Evolutionary conservation across 2,888 invertebrate genomes (phyloP).

Genomic region (Tridacna crocea): DNA sequence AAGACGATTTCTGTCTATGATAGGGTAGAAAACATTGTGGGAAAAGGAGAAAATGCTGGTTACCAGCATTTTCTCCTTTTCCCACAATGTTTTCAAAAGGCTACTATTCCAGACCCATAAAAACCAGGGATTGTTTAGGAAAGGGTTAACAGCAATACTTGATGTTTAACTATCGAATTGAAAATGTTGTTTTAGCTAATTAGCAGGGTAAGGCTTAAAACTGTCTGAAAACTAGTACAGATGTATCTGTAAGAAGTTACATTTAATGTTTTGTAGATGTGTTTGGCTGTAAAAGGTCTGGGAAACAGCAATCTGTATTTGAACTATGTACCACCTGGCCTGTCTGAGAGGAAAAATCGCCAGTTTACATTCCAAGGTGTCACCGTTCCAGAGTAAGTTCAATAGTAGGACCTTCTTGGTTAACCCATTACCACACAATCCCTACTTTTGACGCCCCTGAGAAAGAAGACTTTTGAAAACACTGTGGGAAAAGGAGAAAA

Average conservation of each 20-base stretch:
- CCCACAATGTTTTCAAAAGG: neutral
- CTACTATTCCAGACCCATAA: neutral
- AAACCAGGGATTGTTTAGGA: neutral
- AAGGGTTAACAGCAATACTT: neutral
- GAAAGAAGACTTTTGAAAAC: neutral
- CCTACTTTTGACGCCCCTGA: too few relatives aligned
- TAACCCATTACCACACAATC: neutral
- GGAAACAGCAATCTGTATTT: slow-evolving; percentile 24
- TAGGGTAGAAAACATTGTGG: slow-evolving; percentile 7
- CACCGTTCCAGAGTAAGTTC: slow-evolving; percentile 16
- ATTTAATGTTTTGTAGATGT: slow-evolving; percentile 26
- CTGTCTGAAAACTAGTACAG: too few relatives aligned
- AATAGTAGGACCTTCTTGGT: neutral
- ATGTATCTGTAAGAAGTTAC: too few relatives aligned
- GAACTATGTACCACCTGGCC: neutral
- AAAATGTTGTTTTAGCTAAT: too few relatives aligned
- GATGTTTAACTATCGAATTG: too few relatives aligned
- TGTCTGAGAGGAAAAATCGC: neutral
- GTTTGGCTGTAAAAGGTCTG: slow-evolving; percentile 41
- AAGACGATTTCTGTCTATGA: neutral
- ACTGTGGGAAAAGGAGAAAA: neutral
- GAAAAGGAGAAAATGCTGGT: neutral
- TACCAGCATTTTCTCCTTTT: neutral
- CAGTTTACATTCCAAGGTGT: neutral
- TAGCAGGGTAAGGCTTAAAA: too few relatives aligned